phyloP scores from a whole-genome alignment of 64 coral and sea anemone species.

The Acropora yongei region DNA sequence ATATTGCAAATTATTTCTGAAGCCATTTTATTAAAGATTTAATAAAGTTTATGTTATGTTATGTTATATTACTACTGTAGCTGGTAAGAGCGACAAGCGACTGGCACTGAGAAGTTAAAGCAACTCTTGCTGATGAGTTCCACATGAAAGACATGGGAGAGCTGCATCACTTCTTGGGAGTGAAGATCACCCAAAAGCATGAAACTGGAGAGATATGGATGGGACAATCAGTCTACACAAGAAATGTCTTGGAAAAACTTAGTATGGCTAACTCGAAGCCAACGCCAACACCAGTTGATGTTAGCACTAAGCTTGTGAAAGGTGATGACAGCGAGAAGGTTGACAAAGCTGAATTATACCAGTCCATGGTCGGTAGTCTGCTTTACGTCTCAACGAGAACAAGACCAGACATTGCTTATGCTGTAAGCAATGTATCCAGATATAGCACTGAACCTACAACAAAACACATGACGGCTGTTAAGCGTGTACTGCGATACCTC shows the following conservation, averaged over 20 bases:
- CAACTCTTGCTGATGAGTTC: constrained; percentile 50
- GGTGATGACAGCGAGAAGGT: constrained; percentile 3
- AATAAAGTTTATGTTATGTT: too few relatives aligned
- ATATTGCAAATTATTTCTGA: too few relatives aligned
- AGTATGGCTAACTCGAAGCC: neutral
- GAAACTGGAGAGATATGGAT: constrained; percentile 37
- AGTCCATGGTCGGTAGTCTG: constrained; percentile 40
- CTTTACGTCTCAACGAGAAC: too few relatives aligned
- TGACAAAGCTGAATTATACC: neutral
- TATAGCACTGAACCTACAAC: too few relatives aligned
- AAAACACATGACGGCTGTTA: constrained; percentile 3
- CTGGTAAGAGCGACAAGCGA: constrained; percentile 27
- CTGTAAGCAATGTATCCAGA: too few relatives aligned
- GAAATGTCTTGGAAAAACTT: constrained; percentile 30
- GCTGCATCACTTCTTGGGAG: constrained; percentile 57
- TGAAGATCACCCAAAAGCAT: constrained; percentile 41
- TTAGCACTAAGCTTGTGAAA: neutral
- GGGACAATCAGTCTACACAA: constrained; percentile 28
- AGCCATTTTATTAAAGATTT: too few relatives aligned
- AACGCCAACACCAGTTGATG: neutral
- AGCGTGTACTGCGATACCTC: constrained; percentile 39
- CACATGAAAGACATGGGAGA: constrained; percentile 57
- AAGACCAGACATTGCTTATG: too few relatives aligned
- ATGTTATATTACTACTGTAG: constrained; percentile 13
- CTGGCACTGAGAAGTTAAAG: constrained; percentile 57